Base-by-base conservation (phyloP, 2,113 vertebrate genomes). In the Lophius piscatorius region DNA sequence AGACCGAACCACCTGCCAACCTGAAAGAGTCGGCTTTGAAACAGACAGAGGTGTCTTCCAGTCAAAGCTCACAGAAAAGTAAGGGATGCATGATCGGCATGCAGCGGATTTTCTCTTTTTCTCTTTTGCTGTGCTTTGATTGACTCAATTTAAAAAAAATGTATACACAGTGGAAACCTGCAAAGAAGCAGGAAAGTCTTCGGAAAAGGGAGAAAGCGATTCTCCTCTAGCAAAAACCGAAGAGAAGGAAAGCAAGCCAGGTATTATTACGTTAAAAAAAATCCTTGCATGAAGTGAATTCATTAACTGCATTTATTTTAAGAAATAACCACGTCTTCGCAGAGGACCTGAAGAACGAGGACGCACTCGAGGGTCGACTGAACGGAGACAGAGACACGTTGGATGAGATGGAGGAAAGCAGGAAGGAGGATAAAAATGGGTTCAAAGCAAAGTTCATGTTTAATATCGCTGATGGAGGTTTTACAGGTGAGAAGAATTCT, bases 381-480 rank as follows among this genome's bases (percentile, higher is more conserved):
- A 99, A 99, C 0, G 96, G 96, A 29, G 95, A 96, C 77, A 91
- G 88, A 60, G 91, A 92, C 50, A 28, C 50, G 11, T 88, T 89
- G 83, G 95, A 97, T 0, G 95, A 97, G 14, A 86, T 91, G 0
- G 95, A 96, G 1, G 95, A 97, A 2, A 85, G 41, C 78, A 85
- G 92, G 31, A 95, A 88, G 84, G 97, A 95, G 63, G 94, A 96
- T 4, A 95, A 94, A 28, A 94, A 89, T 41, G 93, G 78, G 1
- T 56, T 88, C 56, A 98, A 93, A 74, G 88, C 91, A 67, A 93
- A 94, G 50, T 99, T 99, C 86, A 99, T 99, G 97, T 99, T 99
- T 89, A 99, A 99, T 83, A 99, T 99, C 0, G 96, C 96, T 0
- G 97, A 99, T 0, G 97, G 97, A 1, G 97, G 97, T 55, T 99